These are phyloP conservation scores for Drosophila prolongata DNA, from an alignment of 2,888 invertebrate species.

Conservation along the genomic window DNA sequence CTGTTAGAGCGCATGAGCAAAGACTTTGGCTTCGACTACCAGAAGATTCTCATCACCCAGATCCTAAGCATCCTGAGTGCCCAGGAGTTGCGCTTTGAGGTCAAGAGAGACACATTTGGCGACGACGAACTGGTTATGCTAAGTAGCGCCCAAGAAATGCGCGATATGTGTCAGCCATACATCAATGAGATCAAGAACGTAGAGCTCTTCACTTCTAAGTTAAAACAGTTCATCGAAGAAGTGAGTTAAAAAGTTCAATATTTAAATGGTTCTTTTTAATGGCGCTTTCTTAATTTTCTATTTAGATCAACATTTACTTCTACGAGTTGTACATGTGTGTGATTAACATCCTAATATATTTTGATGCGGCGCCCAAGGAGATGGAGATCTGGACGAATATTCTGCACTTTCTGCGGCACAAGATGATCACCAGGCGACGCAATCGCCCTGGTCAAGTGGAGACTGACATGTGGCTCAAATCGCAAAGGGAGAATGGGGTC, in stretches of 20 bases:
- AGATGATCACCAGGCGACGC: slow-evolving; percentile 82
- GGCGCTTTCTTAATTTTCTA: neutral
- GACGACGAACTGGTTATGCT: slow-evolving; percentile 82
- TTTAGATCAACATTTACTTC: slow-evolving; percentile 84
- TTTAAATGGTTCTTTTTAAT: neutral
- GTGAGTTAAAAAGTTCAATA: slow-evolving; percentile 47
- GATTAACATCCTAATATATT: slow-evolving; percentile 82
- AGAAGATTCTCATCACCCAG: slow-evolving; percentile 82
- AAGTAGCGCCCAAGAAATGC: slow-evolving; percentile 77
- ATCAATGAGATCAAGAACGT: slow-evolving; percentile 83
- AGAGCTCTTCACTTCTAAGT: slow-evolving; percentile 76
- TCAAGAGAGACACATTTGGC: slow-evolving; percentile 81
- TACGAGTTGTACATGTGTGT: slow-evolving; percentile 84
- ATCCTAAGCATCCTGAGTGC: slow-evolving; percentile 80
- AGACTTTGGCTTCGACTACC: slow-evolving; percentile 83
- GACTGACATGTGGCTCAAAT: slow-evolving; percentile 83
- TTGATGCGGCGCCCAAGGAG: slow-evolving; percentile 80
- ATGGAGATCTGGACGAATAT: slow-evolving; percentile 83
- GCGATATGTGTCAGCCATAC: slow-evolving; percentile 81
- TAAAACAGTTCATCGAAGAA: slow-evolving; percentile 80
- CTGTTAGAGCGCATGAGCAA: slow-evolving; percentile 81
- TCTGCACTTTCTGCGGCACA: slow-evolving; percentile 82
- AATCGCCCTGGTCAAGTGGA: slow-evolving; percentile 82
- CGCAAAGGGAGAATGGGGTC: slow-evolving; percentile 81
- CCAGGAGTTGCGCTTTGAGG: slow-evolving; percentile 82